Evolutionary conservation across 2,888 invertebrate species (phyloP).

Genomic region (Caenorhabditis wallacei): DNA sequence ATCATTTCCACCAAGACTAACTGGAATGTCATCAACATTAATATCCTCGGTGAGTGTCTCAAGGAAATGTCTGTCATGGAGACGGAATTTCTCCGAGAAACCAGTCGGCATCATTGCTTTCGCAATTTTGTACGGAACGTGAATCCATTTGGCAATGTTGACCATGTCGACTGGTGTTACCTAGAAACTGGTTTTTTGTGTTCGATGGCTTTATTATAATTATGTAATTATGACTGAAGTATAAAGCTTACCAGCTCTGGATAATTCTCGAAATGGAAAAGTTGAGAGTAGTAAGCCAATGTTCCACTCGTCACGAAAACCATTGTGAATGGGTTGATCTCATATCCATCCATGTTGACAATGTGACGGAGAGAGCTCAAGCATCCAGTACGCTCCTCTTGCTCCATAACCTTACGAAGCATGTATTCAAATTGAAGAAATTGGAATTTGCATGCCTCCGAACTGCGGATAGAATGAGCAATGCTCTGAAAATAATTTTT

Average conservation of each 20-base stretch:
- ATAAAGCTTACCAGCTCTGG: conserved; percentile 79
- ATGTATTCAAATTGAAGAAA: conserved; percentile 83
- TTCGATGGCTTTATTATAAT: neutral
- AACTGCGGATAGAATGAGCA: conserved; percentile 78
- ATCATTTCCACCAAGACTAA: conserved; percentile 80
- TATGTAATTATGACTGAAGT: neutral
- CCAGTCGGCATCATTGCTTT: conserved; percentile 82
- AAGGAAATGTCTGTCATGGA: conserved; percentile 80
- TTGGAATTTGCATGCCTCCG: conserved; percentile 81
- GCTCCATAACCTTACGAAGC: conserved; percentile 81
- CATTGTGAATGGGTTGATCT: conserved; percentile 83
- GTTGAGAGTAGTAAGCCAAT: conserved; percentile 81
- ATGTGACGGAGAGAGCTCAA: conserved; percentile 80
- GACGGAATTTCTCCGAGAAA: conserved; percentile 80
- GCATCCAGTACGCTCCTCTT: conserved; percentile 80
- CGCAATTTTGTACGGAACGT: conserved; percentile 81
- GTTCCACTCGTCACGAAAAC: conserved; percentile 82
- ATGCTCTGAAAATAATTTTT: conserved; percentile 80
- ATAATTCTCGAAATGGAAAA: conserved; percentile 83
- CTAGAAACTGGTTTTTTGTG: conserved; percentile 43
- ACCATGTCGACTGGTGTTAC: conserved; percentile 80
- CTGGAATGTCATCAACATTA: conserved; percentile 77
- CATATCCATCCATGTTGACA: conserved; percentile 82
- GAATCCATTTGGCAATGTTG: conserved; percentile 83
- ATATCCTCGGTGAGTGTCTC: conserved; percentile 77